Base-by-base conservation (phyloP, 2,888 invertebrate genomes). In the Drosophila meridiana region DNA sequence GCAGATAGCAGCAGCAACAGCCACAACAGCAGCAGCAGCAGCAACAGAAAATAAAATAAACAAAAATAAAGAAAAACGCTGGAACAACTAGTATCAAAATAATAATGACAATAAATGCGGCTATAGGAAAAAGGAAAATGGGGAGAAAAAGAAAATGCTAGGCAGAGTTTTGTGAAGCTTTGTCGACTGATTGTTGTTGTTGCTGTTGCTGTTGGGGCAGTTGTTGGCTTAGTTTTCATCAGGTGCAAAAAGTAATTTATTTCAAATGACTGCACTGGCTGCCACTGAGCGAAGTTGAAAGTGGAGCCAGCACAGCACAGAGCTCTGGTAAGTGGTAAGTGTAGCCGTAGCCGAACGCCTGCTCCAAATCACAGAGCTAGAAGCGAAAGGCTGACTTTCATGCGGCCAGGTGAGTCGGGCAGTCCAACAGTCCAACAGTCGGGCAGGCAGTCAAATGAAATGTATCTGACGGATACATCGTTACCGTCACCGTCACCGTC, bases 181-280 rank as follows among this genome's bases (percentile, higher is more conserved):
- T 42, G 56, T 57, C 55, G 52, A 52, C 65, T 45, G 36, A 43
- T 30, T 61, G 62, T 36, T 52, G 48, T 8, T 64, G 59, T 36
- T 70, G 59, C 47, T 57, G 50, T 38, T 63, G 69, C 20, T 43
- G 42, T 7, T 45, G 13, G 42, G 61, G 28, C 68, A 50, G 64
- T 69, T 69, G 59, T 68, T 72, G 72, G 60, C 56, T 78, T 74
- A 80, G 80, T 79, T 83, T 89, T 89, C 87, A 89, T 91, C 90
- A 91, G 91, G 90, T 91, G 91, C 84, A 87, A 82, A 84, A 82
- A 90, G 84, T 87, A 91, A 91, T 90, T 90, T 87, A 91, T 89
- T 86, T 86, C 91, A 81, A 91, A 83, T 87, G 87, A 89, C 75
- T 91, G 85, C 86, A 69, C 82, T 75, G 72, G 62, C 69, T 56